Evolutionary conservation across 2,113 vertebrate species (phyloP).

Genomic region (Baryphthengus martii): DNA sequence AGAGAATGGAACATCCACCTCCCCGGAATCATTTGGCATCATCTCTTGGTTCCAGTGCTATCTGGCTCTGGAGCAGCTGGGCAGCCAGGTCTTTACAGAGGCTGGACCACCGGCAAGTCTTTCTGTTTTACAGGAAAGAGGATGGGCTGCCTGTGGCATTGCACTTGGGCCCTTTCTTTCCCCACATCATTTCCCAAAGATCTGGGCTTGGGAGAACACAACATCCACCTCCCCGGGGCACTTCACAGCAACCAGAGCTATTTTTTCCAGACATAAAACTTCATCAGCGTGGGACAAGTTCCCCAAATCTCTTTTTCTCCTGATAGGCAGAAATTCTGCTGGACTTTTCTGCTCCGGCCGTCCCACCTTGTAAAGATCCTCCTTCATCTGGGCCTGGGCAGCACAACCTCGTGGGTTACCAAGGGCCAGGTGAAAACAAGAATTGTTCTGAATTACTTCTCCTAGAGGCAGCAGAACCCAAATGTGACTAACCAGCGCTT

Average conservation of each 20-base stretch:
- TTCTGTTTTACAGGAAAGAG: background rate
- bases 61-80: background rate
- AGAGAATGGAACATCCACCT: too few relatives aligned
- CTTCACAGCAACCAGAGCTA: background rate
- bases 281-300: background rate
- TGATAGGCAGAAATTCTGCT: slow-evolving; percentile 67
- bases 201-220: background rate
- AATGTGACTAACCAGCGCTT: background rate
- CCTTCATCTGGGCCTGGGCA: slow-evolving; percentile 75
- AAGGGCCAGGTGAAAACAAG: slow-evolving; percentile 72
- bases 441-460: background rate
- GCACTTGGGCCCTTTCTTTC: too few relatives aligned
- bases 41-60: background rate
- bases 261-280: background rate
- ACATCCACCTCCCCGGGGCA: background rate
- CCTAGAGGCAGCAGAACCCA: background rate
- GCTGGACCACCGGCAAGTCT: too few relatives aligned
- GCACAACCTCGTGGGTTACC: slow-evolving; percentile 57
- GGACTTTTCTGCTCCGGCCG: slow-evolving; percentile 67
- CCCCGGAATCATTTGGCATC: background rate
- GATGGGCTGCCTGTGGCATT: background rate
- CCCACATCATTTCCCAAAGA: background rate
- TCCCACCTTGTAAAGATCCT: slow-evolving; percentile 62
- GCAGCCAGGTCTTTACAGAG: background rate
- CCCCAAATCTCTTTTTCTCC: slow-evolving; percentile 4